phyloP scores from a whole-genome alignment of 2,888 invertebrate genomes.

The Euphydryas editha region DNA sequence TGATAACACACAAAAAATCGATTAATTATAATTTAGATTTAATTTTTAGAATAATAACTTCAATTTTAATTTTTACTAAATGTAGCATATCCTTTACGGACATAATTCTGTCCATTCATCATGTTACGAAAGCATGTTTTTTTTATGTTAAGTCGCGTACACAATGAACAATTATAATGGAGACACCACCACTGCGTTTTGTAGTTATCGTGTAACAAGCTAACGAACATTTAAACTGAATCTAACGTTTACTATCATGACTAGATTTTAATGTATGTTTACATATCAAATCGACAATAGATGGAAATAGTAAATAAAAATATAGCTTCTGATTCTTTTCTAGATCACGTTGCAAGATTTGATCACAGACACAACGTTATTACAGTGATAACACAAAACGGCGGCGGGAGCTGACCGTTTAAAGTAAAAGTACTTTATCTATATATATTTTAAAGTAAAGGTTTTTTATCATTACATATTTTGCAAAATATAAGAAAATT shows the following conservation, averaged over 20 bases:
- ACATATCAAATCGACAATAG: background rate
- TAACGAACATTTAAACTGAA: background rate
- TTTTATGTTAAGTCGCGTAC: background rate
- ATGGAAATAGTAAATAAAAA: background rate
- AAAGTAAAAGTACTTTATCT: no score
- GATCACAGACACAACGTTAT: background rate
- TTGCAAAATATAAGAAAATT: no score
- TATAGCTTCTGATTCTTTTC: background rate
- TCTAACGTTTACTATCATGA: constrained; percentile 1
- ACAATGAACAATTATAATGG: background rate
- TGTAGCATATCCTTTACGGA: background rate
- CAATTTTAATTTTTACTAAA: background rate
- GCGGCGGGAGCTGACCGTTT: no score
- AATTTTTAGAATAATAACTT: background rate
- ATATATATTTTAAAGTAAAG: no score
- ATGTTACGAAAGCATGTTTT: background rate
- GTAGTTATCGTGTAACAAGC: background rate
- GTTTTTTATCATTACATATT: no score
- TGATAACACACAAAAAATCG: background rate
- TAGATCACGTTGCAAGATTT: background rate
- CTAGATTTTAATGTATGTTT: background rate
- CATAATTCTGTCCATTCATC: background rate
- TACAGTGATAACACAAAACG: no score
- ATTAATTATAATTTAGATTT: background rate
- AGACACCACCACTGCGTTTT: background rate